Base-by-base conservation (phyloP, 1,140 invertebrate species). In the Drosophila erecta region DNA sequence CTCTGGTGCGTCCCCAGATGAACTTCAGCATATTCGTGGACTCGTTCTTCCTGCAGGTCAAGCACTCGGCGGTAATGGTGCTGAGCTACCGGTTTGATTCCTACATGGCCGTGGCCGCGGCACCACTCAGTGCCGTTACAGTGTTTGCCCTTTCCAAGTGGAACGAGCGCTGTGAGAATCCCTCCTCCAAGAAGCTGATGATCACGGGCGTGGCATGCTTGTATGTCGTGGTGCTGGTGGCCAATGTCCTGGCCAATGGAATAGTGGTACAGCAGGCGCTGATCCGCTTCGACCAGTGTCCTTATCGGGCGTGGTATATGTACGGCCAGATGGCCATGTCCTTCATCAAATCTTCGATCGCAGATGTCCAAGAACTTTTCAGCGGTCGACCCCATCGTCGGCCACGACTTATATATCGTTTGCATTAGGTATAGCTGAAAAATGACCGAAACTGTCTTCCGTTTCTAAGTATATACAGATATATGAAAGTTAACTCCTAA, bases 1-100 rank as follows among this genome's bases (percentile, higher is more conserved):
- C 74, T 17, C 12, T 76, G 12, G 33, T 76, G 3, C 73, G 62
- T 10, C 74, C 74, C 5, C 55, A 76, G 35, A 76, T 76, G 41
- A 60, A 51, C 56, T 54, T 76, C n/a, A 56, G 8, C 11, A 20
- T 76, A 15, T 27, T 15, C 22, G 55, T 76, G 8, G 64, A 76
- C 5, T 51, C 54, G 6, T 51, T 56, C 10, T 76, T 69, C 33
- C 46, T 76, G 3, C 12, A 15, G 3, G 50, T 62, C n/a, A 38
- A 76, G 7, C 44, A 38, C 22, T 14, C 30, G 5, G 62, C 38
- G 17, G 10, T 40, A 7, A 17, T 76, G 55, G 10, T 40, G 1
- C 24, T 76, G 33, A 54, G 49, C 37, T 76, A 55, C 35, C 57
- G 64, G n/a, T 22, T 76, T 12, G 50, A 76, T 2, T 14, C 0